Base-by-base conservation (phyloP, 2,888 invertebrate species). In the Diloba caeruleocephala region DNA sequence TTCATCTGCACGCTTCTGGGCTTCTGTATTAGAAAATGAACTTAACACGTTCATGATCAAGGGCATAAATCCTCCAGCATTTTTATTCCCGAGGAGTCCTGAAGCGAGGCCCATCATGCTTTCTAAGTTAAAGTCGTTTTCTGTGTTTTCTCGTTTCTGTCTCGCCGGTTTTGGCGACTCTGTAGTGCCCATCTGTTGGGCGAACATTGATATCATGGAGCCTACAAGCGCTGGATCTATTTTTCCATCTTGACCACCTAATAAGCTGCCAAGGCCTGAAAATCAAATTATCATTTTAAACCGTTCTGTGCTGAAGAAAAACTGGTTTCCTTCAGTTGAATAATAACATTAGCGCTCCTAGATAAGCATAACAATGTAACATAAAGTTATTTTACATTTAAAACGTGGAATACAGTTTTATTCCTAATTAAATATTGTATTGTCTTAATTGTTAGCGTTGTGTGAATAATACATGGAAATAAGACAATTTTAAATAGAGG, bases 41-140 rank as follows among this genome's bases (percentile, higher is more conserved):
- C 88, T 94, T 0, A 97, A 79, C 0, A 95, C 94, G 58, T 95
- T 96, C 90, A 97, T 88, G 0, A 97, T 83, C 83, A 96, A 87
- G 0, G 97, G 97, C 54, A 97, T 77, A 1, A 96, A 82, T 39
- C 94, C 87, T 51, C 80, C 89, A 1, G 76, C 67, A 19, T 89
- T 88, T 28, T 91, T 84, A 46, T 88, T 93, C 0, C 90, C 90
- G 64, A 95, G 80, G 23, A 95, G 90, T 0, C 92, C 92, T 6
- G 95, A 94, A 0, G 95, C 95, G 13, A 95, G 74, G 51, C 83
- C 92, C 13, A 95, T 68, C 25, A 95, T 89, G 41, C 94, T 88
- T 14, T 94, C 94, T 14, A 95, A 63, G 36, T 94, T 94, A 19
- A 95, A 71, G 10, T 94, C 94, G 3, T 85, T 82, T 25, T 92